Evolutionary conservation across 2,797 vertebrate species (phyloP), one percentile per base, ranked within the genome.

Genomic region (Paguma larvata): DNA sequence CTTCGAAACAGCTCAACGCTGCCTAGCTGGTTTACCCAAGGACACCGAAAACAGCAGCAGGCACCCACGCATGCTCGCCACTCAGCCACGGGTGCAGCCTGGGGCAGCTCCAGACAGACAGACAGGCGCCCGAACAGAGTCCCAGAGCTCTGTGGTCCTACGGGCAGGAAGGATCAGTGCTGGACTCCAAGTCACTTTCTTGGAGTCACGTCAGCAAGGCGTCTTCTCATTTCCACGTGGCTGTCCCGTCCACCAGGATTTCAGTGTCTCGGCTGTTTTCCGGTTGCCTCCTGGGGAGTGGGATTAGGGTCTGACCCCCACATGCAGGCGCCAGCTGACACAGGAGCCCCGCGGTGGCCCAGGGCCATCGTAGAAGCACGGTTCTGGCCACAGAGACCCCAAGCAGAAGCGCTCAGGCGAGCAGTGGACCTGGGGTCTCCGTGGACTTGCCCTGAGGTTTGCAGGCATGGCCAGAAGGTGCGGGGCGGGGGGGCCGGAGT

Each of bases 1-100:
- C 97, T 98, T 97, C 98, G 98, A 98, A 98, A 98, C 97, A 96
- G 97, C 98, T 99, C 98, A 98, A 98, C 70, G 34, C 97, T 97
- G 96, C 97, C 95, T 63, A 68, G 96, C 98, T 98, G 67, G 67
- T 98, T 97, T 62, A 89, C 72, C 23, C n/a, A 3, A 95, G 34
- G 23, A 38, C 38, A 16, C 70, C 46, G 5, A 4, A 38, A 48
- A 48, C 27, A n/a, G 41, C 25, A 9, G 44, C 27, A 5, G 18
- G 9, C 1, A 6, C 41, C 38, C 38, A 38, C 38, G 38, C 38
- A 3, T 38, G 38, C 38, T 38, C 38, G 38, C 38, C 38, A 38
- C 38, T 38, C 2, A 3, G 59, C 30, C 85, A 90, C 2, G 10
- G 82, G 62, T 75, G 27, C 83, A 95, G 78, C 51, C 27, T 65